Base-by-base conservation (phyloP, 2,888 invertebrate species). In the Antitype chi region DNA sequence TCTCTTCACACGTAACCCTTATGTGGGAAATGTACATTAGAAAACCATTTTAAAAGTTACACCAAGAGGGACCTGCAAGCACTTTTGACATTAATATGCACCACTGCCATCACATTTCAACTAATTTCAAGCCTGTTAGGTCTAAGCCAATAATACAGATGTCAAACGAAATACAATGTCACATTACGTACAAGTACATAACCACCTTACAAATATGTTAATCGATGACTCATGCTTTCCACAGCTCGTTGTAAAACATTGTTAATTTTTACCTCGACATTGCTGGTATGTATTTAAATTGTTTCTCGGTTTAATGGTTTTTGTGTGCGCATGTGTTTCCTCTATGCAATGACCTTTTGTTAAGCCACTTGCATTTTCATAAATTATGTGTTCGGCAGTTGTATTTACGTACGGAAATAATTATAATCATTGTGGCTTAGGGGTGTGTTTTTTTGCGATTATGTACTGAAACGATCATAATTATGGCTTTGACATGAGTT, bases 171-270 rank as follows among this genome's bases (percentile, higher is more conserved):
- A 78, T 64, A 71, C 72, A 79, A 85, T 79, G 73, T 73, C 74
- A 79, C 73, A 69, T 82, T 70, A 76, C 66, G 15, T 52, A 55
- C 69, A 57, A 79, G n/a, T 77, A 77, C 59, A 78, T 71, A 81
- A 81, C 81, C 85, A 81, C 81, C 85, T 78, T 75, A 74, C 75
- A 52, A 72, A 70, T 66, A 71, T 80, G 78, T 15, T 75, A 78
- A 80, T 74, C 74, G 66, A 72, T 86, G 87, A 87, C 55, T 86
- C 87, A 87, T 86, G 59, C 70, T 82, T 86, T 87, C 79, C 78
- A 47, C 43, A 78, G 69, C 25, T 57, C 57, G 60, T 53, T 62
- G 71, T 71, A 84, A 82, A 70, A 75, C 62, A 72, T 82, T 78
- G 76, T 75, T 76, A 63, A 80, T 76, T 74, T 78, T 82, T 79